Percentiles rank a stretch among this genome's conserved stretches.
Evolutionary conservation across 2,888 invertebrate species (phyloP).

Genomic region (Ophraella communa): DNA sequence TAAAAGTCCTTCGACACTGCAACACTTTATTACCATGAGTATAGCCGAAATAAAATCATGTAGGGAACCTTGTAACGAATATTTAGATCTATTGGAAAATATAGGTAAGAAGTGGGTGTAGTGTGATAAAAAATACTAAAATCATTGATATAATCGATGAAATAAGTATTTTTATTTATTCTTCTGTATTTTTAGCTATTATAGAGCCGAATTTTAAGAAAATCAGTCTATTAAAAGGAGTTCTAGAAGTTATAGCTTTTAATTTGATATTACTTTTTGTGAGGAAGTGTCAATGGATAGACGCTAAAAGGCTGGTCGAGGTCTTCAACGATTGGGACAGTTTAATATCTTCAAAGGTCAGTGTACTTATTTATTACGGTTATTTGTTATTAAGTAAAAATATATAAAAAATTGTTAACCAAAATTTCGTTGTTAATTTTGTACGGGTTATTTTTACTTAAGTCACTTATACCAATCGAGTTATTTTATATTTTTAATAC

Average conservation of each 20-base stretch:
- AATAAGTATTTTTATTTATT: no score
- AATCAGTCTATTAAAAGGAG: constrained; percentile 31
- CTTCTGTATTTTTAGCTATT: constrained; percentile 34
- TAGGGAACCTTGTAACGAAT: constrained; percentile 18
- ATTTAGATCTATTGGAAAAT: constrained; percentile 32
- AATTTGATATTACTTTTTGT: constrained; percentile 40
- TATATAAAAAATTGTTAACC: no score
- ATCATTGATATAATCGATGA: no score
- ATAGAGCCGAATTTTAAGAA: constrained; percentile 26
- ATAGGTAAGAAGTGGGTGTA: constrained; percentile 34
- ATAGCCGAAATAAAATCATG: constrained; percentile 38
- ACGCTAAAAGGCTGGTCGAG: constrained; percentile 34
- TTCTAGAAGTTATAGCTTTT: constrained; percentile 43
- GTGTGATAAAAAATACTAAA: no score
- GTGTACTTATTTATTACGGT: constrained; percentile 9
- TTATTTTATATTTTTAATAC: constrained; percentile 1
- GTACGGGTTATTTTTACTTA: no score
- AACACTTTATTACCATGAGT: constrained; percentile 44
- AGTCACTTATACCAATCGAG: not conserved
- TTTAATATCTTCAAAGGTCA: constrained; percentile 43
- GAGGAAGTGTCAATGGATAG: constrained; percentile 24
- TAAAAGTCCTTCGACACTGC: constrained; percentile 34
- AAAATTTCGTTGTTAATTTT: no score
- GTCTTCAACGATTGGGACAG: constrained; percentile 44
- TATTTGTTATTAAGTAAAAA: no score